Conservation (phyloP, 1,140 invertebrate species). For the Pseudomyrmex gracilis region DNA sequence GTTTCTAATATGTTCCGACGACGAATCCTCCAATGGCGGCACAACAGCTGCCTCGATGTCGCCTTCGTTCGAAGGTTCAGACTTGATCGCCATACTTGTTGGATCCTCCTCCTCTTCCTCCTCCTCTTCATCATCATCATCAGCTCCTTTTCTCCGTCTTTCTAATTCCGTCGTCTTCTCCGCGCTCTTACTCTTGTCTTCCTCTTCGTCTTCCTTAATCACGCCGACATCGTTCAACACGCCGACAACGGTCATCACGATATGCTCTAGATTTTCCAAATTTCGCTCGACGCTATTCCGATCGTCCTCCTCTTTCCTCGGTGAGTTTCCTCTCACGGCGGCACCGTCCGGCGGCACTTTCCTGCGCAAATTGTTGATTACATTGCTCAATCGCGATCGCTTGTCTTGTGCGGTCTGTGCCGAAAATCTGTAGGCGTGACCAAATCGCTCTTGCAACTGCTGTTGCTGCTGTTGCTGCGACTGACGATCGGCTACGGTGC, state of each 20-base stretch:
- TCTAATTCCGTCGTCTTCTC: constrained; percentile 73
- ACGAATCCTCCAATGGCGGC: constrained; percentile 50
- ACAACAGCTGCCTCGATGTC: constrained; percentile 74
- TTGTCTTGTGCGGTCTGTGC: constrained; percentile 82
- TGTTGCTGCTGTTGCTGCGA: constrained; percentile 73
- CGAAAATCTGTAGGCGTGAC: constrained; percentile 71
- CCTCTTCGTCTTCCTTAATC: constrained; percentile 81
- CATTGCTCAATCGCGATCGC: constrained; percentile 82
- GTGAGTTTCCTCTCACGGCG: constrained; percentile 53
- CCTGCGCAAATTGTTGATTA: constrained; percentile 83
- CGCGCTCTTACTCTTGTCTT: constrained; percentile 49
- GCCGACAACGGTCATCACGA: constrained; percentile 85
- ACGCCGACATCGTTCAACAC: constrained; percentile 80
- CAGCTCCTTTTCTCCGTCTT: constrained; percentile 53
- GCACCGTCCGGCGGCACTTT: constrained; percentile 80
- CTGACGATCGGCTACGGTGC: constrained; percentile 73
- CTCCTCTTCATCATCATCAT: constrained; percentile 67
- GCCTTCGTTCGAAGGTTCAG: constrained; percentile 76
- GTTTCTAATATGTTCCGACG: constrained; percentile 11
- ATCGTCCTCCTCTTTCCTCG: constrained; percentile 71
- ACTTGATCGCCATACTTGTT: constrained; percentile 47
- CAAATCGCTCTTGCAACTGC: constrained; percentile 66
- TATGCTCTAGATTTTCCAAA: constrained; percentile 82
- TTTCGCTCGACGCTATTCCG: constrained; percentile 80
- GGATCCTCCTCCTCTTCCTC: constrained; percentile 41